phyloP scores from a whole-genome alignment of 2,113 vertebrate genomes.

The Parotia lawesii region DNA sequence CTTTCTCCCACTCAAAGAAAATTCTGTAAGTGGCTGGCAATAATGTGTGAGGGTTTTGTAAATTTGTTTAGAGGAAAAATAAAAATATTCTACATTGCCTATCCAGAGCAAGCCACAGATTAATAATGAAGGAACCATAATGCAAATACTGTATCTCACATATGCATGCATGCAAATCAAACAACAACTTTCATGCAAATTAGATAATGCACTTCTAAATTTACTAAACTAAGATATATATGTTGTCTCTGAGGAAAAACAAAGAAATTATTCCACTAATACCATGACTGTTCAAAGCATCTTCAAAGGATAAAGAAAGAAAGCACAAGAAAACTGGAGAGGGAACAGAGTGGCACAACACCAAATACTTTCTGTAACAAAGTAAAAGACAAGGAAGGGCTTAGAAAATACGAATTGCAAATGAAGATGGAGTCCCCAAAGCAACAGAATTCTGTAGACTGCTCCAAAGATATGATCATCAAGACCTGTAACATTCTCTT shows the following conservation, averaged over 20 bases:
- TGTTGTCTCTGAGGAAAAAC: not conserved
- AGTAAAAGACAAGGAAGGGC: not conserved
- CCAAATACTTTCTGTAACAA: not conserved
- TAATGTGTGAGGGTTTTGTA: not conserved
- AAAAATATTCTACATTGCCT: not conserved
- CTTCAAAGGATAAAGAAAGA: constrained; percentile 17
- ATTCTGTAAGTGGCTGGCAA: not conserved
- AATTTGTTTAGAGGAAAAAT: not conserved
- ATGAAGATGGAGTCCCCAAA: not conserved
- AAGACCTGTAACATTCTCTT: not conserved
- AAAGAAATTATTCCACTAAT: not conserved
- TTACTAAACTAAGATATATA: not conserved
- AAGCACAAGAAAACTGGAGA: not conserved
- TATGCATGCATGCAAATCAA: constrained; percentile 27
- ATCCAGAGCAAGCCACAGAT: not conserved
- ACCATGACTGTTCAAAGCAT: not conserved
- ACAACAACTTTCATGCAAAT: constrained; percentile 22
- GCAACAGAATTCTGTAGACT: not conserved
- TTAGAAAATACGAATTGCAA: not conserved
- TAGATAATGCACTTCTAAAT: not conserved
- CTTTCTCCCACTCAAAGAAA: not conserved
- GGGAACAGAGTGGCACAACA: not conserved
- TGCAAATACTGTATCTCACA: constrained; percentile 43
- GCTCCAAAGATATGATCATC: not conserved
- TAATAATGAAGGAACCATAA: not conserved